Base-by-base conservation (phyloP, 2,888 invertebrate species). In the Drosophila neoperkinsi region DNA sequence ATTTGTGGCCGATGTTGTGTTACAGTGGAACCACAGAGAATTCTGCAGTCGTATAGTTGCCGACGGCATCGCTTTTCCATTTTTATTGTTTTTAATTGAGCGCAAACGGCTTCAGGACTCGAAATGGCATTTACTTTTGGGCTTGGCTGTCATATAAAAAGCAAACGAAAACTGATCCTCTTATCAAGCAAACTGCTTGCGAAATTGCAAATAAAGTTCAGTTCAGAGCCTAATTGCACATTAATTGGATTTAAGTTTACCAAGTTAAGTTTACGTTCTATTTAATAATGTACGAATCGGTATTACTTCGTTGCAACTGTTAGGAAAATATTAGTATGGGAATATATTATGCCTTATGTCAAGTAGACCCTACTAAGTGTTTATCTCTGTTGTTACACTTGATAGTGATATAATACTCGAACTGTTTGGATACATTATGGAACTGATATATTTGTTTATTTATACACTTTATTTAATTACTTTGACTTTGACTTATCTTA, bases 21-120 rank as follows among this genome's bases (percentile, higher is more conserved):
- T 21, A 4, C 7, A 9, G 21, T 9, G 25, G 16, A 4, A 25
- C 1, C 2, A 9, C 11, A 60, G 36, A 10, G 56, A 43, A 62
- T 25, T 7, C 0, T n/a, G 36, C 41, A 41, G 33, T 38, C 30
- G 43, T 9, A 1, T 28, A 34, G 5, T n/a, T 43, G n/a, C 1
- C 25, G 13, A 18, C 2, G 1, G 3, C 10, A 33, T 10, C 3
- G 25, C 25, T 25, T 9, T 16, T 28, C 0, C 25, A 31, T 9
- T 68, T 62, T 49, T 58, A 58, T 74, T 74, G 57, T 41, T 74
- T 62, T 67, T 78, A 65, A 74, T 79, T 77, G 79, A 74, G 69
- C 58, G 34, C 58, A 64, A 58, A 62, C 51, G 43, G 25, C 38
- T 50, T 43, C 18, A n/a, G 43, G 53, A 9, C 53, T 55, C 21